Conservation (phyloP, 2,888 invertebrate species). For the Hedychridium roseum region DNA sequence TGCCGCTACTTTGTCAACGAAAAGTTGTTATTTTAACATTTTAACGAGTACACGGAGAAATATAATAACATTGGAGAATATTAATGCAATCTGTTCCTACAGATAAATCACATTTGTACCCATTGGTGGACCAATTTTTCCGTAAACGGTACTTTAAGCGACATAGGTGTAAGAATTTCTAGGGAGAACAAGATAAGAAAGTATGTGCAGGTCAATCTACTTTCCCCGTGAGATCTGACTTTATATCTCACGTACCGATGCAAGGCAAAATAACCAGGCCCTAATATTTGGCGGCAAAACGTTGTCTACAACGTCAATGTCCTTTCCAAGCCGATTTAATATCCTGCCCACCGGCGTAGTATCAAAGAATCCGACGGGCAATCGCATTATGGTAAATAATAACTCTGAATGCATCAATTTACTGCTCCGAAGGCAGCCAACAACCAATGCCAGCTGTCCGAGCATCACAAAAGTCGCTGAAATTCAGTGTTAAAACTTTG, state of each 20-base stretch:
- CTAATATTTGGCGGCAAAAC: constrained; percentile 76
- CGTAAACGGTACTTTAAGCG: constrained; percentile 14
- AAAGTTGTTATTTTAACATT: too few relatives aligned
- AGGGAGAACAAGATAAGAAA: not conserved
- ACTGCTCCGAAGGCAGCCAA: constrained; percentile 60
- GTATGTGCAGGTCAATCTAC: constrained; percentile 4
- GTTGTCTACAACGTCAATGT: constrained; percentile 77
- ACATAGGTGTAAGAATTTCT: constrained; percentile 14
- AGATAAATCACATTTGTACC: constrained; percentile 36
- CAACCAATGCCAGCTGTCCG: constrained; percentile 53
- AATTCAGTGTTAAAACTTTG: constrained; percentile 38
- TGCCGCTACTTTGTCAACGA: too few relatives aligned
- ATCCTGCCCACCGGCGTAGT: constrained; percentile 82
- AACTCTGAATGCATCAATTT: constrained; percentile 72
- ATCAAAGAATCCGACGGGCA: constrained; percentile 80
- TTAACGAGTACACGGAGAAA: not conserved
- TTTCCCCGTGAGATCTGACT: constrained; percentile 26
- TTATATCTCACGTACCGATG: constrained; percentile 57
- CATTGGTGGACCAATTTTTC: constrained; percentile 45
- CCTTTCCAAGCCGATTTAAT: constrained; percentile 81
- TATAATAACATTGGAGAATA: too few relatives aligned
- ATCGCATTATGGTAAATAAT: constrained; percentile 72
- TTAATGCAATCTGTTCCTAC: too few relatives aligned
- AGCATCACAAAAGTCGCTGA: constrained; percentile 58
- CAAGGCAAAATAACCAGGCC: constrained; percentile 68